A percentile compares a stretch with the other conserved stretches of the same genome.
Conservation (phyloP, 1,140 invertebrate species). For the Probaryconus sp. region DNA sequence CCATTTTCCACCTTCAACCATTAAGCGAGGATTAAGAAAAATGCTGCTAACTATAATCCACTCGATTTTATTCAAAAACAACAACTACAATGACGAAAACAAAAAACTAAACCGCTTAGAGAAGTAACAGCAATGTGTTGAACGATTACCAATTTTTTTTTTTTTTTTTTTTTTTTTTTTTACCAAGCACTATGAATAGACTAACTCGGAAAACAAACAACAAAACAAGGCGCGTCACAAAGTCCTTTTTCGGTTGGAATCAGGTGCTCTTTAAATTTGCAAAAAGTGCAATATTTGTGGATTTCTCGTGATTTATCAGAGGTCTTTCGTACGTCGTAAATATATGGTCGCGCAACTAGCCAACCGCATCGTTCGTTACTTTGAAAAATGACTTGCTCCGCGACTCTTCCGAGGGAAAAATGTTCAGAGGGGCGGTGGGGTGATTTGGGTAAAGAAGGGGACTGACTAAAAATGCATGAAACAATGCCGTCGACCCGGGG, state of each 20-base stretch:
- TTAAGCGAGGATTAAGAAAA: conserved; percentile 37
- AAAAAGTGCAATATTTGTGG: conserved; percentile 47
- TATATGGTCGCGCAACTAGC: conserved; percentile 39
- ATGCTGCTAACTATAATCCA: conserved; percentile 22
- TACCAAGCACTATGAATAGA: too few species aligned
- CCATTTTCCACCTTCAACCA: too few species aligned
- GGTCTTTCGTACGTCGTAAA: conserved; percentile 47
- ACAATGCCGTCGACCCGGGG: conserved; percentile 21
- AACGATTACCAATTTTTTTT: conserved; percentile 37
- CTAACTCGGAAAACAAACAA: conserved; percentile 17
- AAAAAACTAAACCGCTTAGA: conserved; percentile 26
- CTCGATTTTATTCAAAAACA: conserved; percentile 38
- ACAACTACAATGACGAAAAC: conserved; percentile 37
- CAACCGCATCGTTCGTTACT: conserved; percentile 60
- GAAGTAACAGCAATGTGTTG: conserved; percentile 24
- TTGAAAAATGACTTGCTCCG: conserved; percentile 69
- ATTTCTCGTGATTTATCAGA: conserved; percentile 46
- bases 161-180: too few species aligned
- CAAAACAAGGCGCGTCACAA: conserved; percentile 19
- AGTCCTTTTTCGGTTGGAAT: conserved; percentile 17
- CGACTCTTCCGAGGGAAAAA: conserved; percentile 6
- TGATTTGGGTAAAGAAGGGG: conserved; percentile 2
- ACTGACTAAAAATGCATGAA: conserved; percentile 31
- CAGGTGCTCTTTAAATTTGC: conserved; percentile 41
- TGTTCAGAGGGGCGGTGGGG: not conserved